Conservation (phyloP, 2,888 invertebrate genomes). For the Rhamnusium bicolor region DNA sequence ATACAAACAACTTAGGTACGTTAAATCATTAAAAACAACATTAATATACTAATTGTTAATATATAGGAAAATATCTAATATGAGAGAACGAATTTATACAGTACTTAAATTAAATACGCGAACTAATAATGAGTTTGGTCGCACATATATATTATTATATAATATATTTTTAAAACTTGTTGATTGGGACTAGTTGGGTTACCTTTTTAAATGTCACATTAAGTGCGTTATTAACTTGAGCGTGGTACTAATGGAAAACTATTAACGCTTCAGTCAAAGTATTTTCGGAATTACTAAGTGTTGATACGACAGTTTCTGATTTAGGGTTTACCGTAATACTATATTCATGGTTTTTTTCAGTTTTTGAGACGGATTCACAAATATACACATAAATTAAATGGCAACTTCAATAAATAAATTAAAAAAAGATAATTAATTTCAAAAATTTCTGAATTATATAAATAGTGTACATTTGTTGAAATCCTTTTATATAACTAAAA, state of each 20-base stretch:
- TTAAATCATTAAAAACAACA: constrained; percentile 66
- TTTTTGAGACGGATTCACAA: constrained; percentile 48
- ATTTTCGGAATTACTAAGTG: constrained; percentile 50
- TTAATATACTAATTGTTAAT: constrained; percentile 63
- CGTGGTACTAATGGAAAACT: constrained; percentile 59
- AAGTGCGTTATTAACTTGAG: constrained; percentile 66
- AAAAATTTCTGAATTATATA: constrained; percentile 21
- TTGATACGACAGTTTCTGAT: constrained; percentile 54
- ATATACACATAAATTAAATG: constrained; percentile 50
- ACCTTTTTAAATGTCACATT: constrained; percentile 60
- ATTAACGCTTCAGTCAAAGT: constrained; percentile 59
- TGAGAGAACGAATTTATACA: constrained; percentile 62
- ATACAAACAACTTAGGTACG: constrained; percentile 65
- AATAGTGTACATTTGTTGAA: constrained; percentile 54
- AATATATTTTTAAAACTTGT: constrained; percentile 60
- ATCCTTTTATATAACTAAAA: constrained; percentile 50
- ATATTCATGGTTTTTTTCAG: constrained; percentile 40
- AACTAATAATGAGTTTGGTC: constrained; percentile 65
- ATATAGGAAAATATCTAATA: constrained; percentile 67
- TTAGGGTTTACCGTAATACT: constrained; percentile 54
- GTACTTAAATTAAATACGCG: constrained; percentile 62
- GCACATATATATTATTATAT: constrained; percentile 58
- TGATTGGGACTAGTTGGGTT: constrained; percentile 68
- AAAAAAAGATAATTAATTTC: constrained; percentile 19
- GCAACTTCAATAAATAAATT: constrained; percentile 35